Evolutionary conservation across 2,113 vertebrate genomes (phyloP).

Genomic region (Rana temporaria): DNA sequence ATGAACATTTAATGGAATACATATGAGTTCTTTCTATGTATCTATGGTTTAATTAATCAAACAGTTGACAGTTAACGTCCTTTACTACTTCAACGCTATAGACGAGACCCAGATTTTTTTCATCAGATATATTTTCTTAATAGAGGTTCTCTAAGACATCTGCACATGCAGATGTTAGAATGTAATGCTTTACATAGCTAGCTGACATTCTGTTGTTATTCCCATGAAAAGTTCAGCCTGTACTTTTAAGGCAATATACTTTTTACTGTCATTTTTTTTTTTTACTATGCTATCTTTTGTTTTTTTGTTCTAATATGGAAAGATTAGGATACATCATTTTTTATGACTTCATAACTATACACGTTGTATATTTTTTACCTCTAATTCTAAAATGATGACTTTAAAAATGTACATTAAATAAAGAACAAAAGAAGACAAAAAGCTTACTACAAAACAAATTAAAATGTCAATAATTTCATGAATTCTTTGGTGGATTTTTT

Average conservation of each 20-base stretch:
- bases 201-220: slow-evolving; percentile 67
- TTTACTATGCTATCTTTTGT: slow-evolving; percentile 12
- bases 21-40: slow-evolving; percentile 58
- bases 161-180: slow-evolving; percentile 75
- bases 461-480: no score
- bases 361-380: background rate
- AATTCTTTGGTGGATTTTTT: background rate
- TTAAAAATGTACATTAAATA: slow-evolving; percentile 1
- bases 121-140: slow-evolving; percentile 49
- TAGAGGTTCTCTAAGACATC: slow-evolving; percentile 70
- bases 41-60: slow-evolving; percentile 71
- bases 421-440: slow-evolving; percentile 9
- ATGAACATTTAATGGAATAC: slow-evolving; percentile 52
- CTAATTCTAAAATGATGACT: slow-evolving; percentile 25
- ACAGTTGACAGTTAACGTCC: slow-evolving; percentile 69
- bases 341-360: slow-evolving; percentile 26
- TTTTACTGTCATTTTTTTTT: slow-evolving; percentile 44
- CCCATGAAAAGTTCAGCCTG: slow-evolving; percentile 54
- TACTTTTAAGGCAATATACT: slow-evolving; percentile 31
- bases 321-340: slow-evolving; percentile 20
- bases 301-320: slow-evolving; percentile 4
- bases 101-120: slow-evolving; percentile 70
- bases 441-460: background rate
- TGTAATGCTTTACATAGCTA: slow-evolving; percentile 63
- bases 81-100: slow-evolving; percentile 67